Evolutionary conservation across 2,888 invertebrate genomes (phyloP), one percentile per base, ranked within the genome.

Genomic region (Vesta saturnalis): DNA sequence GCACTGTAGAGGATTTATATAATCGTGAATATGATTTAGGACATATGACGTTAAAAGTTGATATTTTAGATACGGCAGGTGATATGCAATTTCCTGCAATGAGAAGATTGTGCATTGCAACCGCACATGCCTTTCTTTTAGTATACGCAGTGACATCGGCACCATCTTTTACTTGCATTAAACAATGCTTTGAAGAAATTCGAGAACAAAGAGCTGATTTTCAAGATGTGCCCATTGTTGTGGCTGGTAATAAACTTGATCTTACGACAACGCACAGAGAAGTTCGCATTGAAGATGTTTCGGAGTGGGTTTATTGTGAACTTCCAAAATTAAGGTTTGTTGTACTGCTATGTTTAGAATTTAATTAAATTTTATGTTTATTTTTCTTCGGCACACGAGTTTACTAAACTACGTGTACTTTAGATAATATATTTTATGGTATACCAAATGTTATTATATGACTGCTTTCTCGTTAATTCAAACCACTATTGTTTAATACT

Each of bases 71-170:
- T 84, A 94, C 94, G 22, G 91, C 91, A 74, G 94, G 95, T 18
- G 94, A 94, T 82, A 90, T 94, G 84, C 93, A 94, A 82, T 96
- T 95, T 83, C 95, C 96, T 6, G 95, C 95, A 65, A 96, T 96
- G 95, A 87, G 95, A 72, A 87, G 94, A 62, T 86, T 96, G 71
- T 93, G 93, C 78, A 94, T 96, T 77, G 92, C 94, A 43, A 94
- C 93, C 1, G 95, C 95, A 39, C 93, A 94, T 83, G 95, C 95
- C 62, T 95, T 96, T 82, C 88, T 96, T 63, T 86, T 96, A 68
- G 95, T 96, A 16, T 96, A 95, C 83, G 91, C 93, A 59, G 89
- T 92, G 54, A 92, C 93, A 58, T 91, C 92, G 60, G 87, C 88
- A 67, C 87, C 90, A 58, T 92, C 92, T 65, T 92, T 94, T 80